Evolutionary conservation across 2,113 vertebrate genomes (phyloP).

Genomic region (Indicator indicator): DNA sequence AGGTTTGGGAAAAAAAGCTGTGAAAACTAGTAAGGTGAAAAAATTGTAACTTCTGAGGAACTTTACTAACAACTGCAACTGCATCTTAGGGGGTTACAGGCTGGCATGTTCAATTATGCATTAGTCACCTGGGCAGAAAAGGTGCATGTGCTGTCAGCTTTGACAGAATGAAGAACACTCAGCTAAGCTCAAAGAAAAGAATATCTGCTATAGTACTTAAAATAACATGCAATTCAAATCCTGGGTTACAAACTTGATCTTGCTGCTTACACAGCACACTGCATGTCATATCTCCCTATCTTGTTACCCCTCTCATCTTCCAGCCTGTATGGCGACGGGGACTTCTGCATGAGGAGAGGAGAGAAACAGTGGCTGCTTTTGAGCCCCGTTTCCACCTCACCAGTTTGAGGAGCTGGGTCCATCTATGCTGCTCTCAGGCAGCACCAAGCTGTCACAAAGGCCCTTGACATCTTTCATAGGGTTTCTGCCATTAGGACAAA

Average conservation of each 20-base stretch:
- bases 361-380: not conserved
- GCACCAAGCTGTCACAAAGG: not conserved
- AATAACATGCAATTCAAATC: not conserved
- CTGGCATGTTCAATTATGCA: not conserved
- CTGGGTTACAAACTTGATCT: not conserved
- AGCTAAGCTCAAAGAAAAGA: not conserved
- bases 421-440: not conserved
- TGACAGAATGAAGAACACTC: not conserved
- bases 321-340: rapidly evolving
- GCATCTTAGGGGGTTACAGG: not conserved
- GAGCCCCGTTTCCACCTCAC: not conserved
- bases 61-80: not conserved
- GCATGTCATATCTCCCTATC: not conserved
- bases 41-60: not conserved
- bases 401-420: rapidly evolving
- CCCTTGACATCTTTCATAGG: rapidly evolving
- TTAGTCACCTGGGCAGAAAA: not conserved
- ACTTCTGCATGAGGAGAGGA: not conserved
- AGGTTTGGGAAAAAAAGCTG: not conserved
- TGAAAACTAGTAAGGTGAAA: not conserved
- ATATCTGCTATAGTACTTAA: not conserved
- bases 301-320: rapidly evolving
- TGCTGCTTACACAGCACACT: not conserved
- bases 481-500: not conserved
- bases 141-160: not conserved